Base-by-base conservation (phyloP, 2,113 vertebrate species). In the Tetraodon nigroviridis region DNA sequence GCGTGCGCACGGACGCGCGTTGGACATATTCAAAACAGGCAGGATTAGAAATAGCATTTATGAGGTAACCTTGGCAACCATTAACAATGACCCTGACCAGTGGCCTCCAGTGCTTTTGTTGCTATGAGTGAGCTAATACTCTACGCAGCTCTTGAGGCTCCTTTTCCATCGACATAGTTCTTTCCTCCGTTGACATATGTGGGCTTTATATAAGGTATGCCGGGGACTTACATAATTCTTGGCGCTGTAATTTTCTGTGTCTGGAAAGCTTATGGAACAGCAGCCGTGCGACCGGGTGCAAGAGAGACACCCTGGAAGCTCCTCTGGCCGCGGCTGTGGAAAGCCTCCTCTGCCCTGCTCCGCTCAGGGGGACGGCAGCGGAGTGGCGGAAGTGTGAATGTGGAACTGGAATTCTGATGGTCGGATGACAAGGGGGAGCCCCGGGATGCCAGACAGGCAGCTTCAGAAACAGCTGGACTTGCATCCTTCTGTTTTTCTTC, bases 261-360 rank as follows among this genome's bases (percentile, higher is more conserved):
- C 22, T 68, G 63, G 65, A 71, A 78, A 71, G 46, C 59, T 58
- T 56, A 52, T 69, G 55, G 64, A 76, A 47, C 62, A 73, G 37
- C 55, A 61, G 13, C 58, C 68, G 27, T 75, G 55, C 60, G 58
- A 37, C 17, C 66, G 52, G 63, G 45, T 64, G 59, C 22, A 6
- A 55, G 52, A 10, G 58, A 71, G 76, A 81, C 55, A 73, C 59
- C 41, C 55, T 83, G 72, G 79, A 81, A 70, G 79, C 69, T 69
- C 69, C 76, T 50, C 71, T 88, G 83, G 86, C 79, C 60, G 37
- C 24, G n/a, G 54, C 72, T 69, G 72, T 84, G 81, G 84, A 88
- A 86, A 86, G 74, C 76, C 80, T 85, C 62, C 75, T 69, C 61
- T 78, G 55, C 50, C 75, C 78, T 64, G 55, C 65, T 80, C 61